Percentiles rank a stretch among this genome's conserved stretches.
phyloP scores from a whole-genome alignment of 1,140 invertebrate genomes.

The Bursaphelenchus mucronatus region DNA sequence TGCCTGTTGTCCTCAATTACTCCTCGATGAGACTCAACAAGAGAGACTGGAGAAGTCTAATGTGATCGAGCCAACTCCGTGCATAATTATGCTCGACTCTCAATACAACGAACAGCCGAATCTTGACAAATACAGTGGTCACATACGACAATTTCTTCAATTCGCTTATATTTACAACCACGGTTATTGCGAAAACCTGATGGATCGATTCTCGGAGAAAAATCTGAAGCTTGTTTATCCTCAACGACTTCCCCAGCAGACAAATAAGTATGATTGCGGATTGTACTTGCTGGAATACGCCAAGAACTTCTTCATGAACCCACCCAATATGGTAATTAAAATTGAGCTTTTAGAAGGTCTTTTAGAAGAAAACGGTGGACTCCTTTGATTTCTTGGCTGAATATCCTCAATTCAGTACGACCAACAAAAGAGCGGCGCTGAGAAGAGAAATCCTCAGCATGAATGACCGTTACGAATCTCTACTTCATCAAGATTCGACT shows the following conservation, averaged over 20 bases:
- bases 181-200: conserved; percentile 22
- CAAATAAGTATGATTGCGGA: conserved; percentile 19
- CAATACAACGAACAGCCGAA: conserved; percentile 3
- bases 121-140: conserved; percentile 21
- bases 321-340: conserved; percentile 22
- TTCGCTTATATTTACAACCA: conserved; percentile 22
- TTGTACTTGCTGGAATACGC: conserved; percentile 27
- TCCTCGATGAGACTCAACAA: conserved; percentile 10
- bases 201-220: conserved; percentile 23
- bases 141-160: conserved; percentile 23
- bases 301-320: conserved; percentile 22
- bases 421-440: background rate
- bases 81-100: conserved; percentile 25
- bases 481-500: no score
- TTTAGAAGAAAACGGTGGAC: conserved; percentile 19
- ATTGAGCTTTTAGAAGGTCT: background rate
- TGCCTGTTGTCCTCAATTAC: conserved; percentile 19
- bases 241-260: conserved; percentile 14
- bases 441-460: conserved; percentile 11
- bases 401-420: conserved; percentile 21
- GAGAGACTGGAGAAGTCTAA: conserved; percentile 17
- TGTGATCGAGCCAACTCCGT: conserved; percentile 18
- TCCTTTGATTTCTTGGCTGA: conserved; percentile 25
- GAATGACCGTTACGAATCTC: background rate
- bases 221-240: conserved; percentile 20